Evolutionary conservation across 1,140 invertebrate species (phyloP), one percentile per base, ranked within the genome.

Genomic region (Elymnias hypermnestra): DNA sequence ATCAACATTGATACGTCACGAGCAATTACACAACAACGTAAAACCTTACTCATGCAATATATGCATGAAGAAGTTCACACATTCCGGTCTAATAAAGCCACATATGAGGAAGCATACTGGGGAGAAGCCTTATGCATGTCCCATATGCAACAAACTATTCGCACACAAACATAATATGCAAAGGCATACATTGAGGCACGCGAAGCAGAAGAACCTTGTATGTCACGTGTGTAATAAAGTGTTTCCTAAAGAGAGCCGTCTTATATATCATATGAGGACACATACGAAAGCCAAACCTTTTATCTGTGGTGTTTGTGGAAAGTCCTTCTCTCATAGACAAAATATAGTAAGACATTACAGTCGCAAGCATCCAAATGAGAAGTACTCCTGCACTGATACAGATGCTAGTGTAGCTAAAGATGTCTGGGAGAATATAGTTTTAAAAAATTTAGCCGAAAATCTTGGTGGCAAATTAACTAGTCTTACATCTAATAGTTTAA

Each of bases 221-320:
- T 98, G 96, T 69, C 88, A 91, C 1, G 90, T 97, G 12, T 98
- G 96, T 57, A 92, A 95, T 48, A 96, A 96, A 65, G 90, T 91
- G 1, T 94, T 97, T 19, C 76, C 76, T 0, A 67, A 59, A 57
- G 95, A 95, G 45, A 94, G 95, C 33, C 92, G 94, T 54, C 72
- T 96, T 18, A 92, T 91, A 13, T 93, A 94, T 45, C 95, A 97
- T 63, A 91, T 96, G 89, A 86, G 93, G 21, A 94, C 91, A 0
- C 95, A 97, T 68, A 89, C 90, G 1, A 90, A 95, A 22, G 89
- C 93, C 6, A 94, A 95, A 56, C 94, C 95, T 0, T 96, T 97
- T 65, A 89, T 91, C 1, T 99, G 98, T 73, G 91, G 92, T 0
- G 92, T 97, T 10, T 99, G 98, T 72, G 93, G 94, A n/a, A 92